phyloP scores from a whole-genome alignment of 1,140 invertebrate genomes.

The Conus betulinus region DNA sequence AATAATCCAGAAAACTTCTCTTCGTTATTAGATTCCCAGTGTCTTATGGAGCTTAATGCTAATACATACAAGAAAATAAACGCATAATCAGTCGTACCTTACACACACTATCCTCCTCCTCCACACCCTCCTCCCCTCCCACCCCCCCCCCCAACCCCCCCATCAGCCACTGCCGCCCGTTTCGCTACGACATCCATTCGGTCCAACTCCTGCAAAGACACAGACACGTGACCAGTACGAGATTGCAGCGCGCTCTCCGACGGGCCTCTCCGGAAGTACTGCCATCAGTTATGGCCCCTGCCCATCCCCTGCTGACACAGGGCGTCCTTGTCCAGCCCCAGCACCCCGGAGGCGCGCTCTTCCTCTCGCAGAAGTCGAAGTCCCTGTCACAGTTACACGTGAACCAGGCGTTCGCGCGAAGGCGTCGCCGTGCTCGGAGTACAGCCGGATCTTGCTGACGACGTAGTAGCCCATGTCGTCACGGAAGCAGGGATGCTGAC shows the following conservation, averaged over 20 bases:
- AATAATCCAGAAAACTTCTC: too few relatives aligned
- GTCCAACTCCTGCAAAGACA: not conserved
- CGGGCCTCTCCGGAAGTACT: not conserved
- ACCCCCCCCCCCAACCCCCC: not conserved
- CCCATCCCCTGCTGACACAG: not conserved
- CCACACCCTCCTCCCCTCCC: not conserved
- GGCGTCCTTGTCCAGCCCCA: not conserved
- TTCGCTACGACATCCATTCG: not conserved
- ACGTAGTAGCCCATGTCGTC: conserved; percentile 36
- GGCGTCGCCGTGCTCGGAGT: not conserved
- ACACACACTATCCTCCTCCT: not conserved
- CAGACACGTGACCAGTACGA: not conserved
- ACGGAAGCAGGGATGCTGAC: conserved; percentile 22
- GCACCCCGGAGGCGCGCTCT: not conserved
- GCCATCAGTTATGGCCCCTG: not conserved
- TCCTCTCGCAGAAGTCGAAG: conserved; percentile 30
- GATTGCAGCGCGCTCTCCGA: not conserved
- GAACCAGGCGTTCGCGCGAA: conserved; percentile 31
- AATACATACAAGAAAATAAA: not conserved
- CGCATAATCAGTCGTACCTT: not conserved
- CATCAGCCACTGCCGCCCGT: not conserved
- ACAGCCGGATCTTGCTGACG: conserved; percentile 16
- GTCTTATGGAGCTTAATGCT: too few relatives aligned
- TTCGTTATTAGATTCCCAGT: too few relatives aligned
- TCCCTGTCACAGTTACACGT: conserved; percentile 28